These are phyloP conservation scores for Kuschelorhynchus macadamiae DNA, from an alignment of 2,888 invertebrate genomes.

Conservation along the genomic window DNA sequence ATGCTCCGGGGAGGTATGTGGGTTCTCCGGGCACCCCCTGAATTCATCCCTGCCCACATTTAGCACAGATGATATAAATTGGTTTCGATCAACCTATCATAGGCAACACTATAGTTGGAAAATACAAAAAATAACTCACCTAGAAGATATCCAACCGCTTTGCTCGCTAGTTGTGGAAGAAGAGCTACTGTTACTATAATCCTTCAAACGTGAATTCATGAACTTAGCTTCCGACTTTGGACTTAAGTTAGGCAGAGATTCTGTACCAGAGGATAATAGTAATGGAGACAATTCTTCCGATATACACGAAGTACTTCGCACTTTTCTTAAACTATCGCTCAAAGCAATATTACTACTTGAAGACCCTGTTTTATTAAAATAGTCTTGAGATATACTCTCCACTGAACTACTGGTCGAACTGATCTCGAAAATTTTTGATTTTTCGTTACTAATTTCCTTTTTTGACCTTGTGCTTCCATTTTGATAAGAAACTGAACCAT, in stretches of 20 bases:
- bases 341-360: constrained; percentile 21
- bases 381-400: constrained; percentile 56
- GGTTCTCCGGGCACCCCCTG: too few species aligned
- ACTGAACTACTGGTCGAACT: constrained; percentile 61
- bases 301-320: constrained; percentile 73
- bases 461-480: constrained; percentile 32
- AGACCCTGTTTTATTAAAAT: constrained; percentile 42
- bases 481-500: constrained; percentile 30
- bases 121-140: too few species aligned
- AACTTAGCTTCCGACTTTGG: constrained; percentile 64
- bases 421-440: constrained; percentile 55
- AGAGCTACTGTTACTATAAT: constrained; percentile 51
- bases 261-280: constrained; percentile 68
- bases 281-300: constrained; percentile 72
- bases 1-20: too few species aligned
- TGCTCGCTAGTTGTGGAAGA: constrained; percentile 83
- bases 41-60: too few species aligned
- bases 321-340: constrained; percentile 68
- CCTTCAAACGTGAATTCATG: constrained; percentile 54
- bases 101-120: too few species aligned
- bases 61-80: too few species aligned
- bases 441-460: constrained; percentile 30
- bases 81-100: too few species aligned
- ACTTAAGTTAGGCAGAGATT: constrained; percentile 81
- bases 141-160: constrained; percentile 90